A percentile compares a stretch with the other conserved stretches of the same genome.
These are phyloP conservation scores for Muschampia plurimacula DNA, from an alignment of 2,888 invertebrate genomes.

Conservation along the genomic window DNA sequence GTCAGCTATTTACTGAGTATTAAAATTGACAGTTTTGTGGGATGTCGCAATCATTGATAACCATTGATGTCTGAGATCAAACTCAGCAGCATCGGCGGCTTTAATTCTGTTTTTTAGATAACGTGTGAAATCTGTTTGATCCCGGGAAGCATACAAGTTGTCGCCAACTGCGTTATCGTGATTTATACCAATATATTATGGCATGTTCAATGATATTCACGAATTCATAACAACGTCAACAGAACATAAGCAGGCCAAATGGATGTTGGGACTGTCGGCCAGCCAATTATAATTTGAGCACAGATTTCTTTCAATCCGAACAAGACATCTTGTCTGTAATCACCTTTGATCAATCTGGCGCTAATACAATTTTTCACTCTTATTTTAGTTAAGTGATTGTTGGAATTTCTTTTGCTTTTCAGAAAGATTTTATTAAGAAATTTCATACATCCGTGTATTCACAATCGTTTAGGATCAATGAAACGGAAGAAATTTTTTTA, in stretches of 20 bases:
- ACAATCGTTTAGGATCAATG: not conserved
- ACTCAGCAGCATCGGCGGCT: not conserved
- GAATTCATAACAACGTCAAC: conserved; percentile 37
- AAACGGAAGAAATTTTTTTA: not conserved
- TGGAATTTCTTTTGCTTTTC: conserved; percentile 8
- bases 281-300: conserved; percentile 36
- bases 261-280: conserved; percentile 30
- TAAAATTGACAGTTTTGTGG: conserved; percentile 5
- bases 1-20: not conserved
- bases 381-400: conserved; percentile 19
- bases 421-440: conserved; percentile 10
- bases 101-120: conserved; percentile 8
- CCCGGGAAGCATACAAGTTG: not conserved
- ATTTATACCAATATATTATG: conserved; percentile 7
- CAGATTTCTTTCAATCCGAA: conserved; percentile 33
- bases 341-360: conserved; percentile 54
- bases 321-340: conserved; percentile 39
- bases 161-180: conserved; percentile 6
- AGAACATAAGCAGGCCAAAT: conserved; percentile 19
- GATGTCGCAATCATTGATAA: conserved; percentile 13
- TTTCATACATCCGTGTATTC: conserved; percentile 3
- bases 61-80: conserved; percentile 1
- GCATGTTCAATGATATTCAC: conserved; percentile 28
- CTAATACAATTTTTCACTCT: conserved; percentile 51
- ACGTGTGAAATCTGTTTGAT: conserved; percentile 24